These are phyloP conservation scores for Cyphomyrmex costatus DNA, from an alignment of 1,140 invertebrate genomes.

Conservation along the genomic window DNA sequence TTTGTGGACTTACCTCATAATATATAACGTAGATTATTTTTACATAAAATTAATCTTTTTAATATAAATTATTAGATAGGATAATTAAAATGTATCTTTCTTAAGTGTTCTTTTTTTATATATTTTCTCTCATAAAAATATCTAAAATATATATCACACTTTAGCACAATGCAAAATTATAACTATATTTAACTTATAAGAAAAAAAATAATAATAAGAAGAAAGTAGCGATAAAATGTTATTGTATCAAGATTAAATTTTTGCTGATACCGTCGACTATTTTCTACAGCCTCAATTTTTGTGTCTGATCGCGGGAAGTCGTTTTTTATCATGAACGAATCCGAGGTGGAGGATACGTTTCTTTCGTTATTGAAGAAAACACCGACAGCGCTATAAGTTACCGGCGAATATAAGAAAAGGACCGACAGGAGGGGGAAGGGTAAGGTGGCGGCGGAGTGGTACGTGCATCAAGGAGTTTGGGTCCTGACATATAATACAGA, in stretches of 20 bases:
- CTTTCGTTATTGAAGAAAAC: constrained; percentile 66
- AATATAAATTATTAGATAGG: neutral
- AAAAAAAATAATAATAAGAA: neutral
- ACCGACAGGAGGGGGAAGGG: neutral
- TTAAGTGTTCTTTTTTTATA: neutral
- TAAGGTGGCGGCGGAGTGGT: constrained; percentile 35
- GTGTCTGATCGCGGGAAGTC: constrained; percentile 40
- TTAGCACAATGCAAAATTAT: neutral
- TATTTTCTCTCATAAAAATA: neutral
- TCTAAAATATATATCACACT: neutral
- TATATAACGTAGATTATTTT: neutral
- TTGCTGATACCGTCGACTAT: neutral
- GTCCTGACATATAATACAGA: constrained; percentile 82
- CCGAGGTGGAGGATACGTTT: constrained; percentile 31
- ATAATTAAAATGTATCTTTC: neutral
- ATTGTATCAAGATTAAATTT: constrained; percentile 2
- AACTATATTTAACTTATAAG: neutral
- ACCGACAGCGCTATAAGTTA: constrained; percentile 62
- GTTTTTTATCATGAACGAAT: constrained; percentile 41
- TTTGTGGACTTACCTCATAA: too few relatives aligned
- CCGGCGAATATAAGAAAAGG: constrained; percentile 49
- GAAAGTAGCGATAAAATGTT: constrained; percentile 5
- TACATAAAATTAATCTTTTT: constrained; percentile 16
- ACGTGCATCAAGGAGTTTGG: constrained; percentile 69
- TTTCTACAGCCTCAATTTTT: constrained; percentile 39